Evolutionary conservation across 1,140 invertebrate species (phyloP), one percentile per base, ranked within the genome.

Genomic region (Megalopta genalis): DNA sequence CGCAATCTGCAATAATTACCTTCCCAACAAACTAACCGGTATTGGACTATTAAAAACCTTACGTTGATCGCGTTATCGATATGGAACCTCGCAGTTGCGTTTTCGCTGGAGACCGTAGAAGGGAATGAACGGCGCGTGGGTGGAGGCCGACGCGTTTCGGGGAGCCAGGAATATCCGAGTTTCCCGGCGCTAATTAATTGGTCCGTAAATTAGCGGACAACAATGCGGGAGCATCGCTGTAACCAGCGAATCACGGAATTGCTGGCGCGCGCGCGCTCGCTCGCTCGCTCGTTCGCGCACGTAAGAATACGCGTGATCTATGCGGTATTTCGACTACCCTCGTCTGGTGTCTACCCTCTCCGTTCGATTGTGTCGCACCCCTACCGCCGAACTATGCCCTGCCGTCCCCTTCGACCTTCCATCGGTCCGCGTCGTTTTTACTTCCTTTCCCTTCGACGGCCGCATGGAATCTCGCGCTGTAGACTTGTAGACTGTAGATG

Each of bases 181-280:
- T 78, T 60, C 74, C 65, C n/a, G 57, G 85, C 77, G 82, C 81
- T 92, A 92, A 92, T 92, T 91, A 92, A 92, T 91, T 90, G 91
- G 88, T 85, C 89, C 90, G 90, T 92, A 92, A 92, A 92, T 92
- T 90, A 91, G 82, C 88, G 84, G 83, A 75, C 71, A 87, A 92
- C 90, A 92, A 92, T 92, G 90, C 78, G 73, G 67, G 66, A 57
- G 59, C 70, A 59, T 32, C 64, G 69, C 3, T 49, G 70, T 62
- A 73, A 72, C 75, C 70, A 42, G 49, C 83, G 77, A 86, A 83
- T 86, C 84, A 80, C 77, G 84, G 81, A 83, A 86, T 86, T 83
- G 73, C 71, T 74, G 84, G 86, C 67, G 86, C 86, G 83, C 74
- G 86, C 60, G 69, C 32, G n/a, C n/a, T n/a, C n/a, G n/a, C n/a